Percentiles rank a stretch among this genome's conserved stretches.
phyloP scores from a whole-genome alignment of 2,113 vertebrate species.

The Tretioscincus oriximinensis region DNA sequence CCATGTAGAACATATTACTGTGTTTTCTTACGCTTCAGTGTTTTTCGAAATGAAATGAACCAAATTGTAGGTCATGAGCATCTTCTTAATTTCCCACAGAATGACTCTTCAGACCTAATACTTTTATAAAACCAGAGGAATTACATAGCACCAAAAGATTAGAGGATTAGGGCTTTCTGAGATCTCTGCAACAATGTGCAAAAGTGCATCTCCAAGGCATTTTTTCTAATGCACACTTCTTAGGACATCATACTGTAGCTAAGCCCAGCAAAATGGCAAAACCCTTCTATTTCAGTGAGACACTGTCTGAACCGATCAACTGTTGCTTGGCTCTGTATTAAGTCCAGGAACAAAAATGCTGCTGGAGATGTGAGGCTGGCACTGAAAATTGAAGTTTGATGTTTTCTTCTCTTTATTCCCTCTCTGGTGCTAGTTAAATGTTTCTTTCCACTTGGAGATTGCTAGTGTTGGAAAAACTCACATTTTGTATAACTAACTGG shows the following conservation, averaged over 20 bases:
- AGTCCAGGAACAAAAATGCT: conserved; percentile 2
- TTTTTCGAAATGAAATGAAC: not conserved
- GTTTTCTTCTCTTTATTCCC: not conserved
- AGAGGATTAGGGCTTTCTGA: not conserved
- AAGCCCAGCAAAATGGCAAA: not conserved
- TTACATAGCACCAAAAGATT: not conserved
- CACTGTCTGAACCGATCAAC: not conserved
- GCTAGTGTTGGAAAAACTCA: not conserved
- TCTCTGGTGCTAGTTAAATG: too few relatives aligned
- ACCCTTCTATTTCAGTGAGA: not conserved
- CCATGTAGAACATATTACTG: not conserved
- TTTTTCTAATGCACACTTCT: not conserved
- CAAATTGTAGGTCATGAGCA: not conserved
- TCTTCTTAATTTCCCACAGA: conserved; percentile 7
- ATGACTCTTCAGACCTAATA: not conserved
- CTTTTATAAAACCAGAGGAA: not conserved
- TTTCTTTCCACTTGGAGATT: not conserved
- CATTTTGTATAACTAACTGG: not conserved
- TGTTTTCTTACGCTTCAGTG: not conserved
- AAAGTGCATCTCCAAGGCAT: not conserved
- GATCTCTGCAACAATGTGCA: not conserved
- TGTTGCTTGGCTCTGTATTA: not conserved
- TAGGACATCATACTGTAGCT: not conserved
- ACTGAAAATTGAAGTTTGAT: not conserved
- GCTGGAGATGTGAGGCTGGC: not conserved